Conservation (phyloP, 2,797 vertebrate genomes). For the Poeciliopsis turneri region DNA sequence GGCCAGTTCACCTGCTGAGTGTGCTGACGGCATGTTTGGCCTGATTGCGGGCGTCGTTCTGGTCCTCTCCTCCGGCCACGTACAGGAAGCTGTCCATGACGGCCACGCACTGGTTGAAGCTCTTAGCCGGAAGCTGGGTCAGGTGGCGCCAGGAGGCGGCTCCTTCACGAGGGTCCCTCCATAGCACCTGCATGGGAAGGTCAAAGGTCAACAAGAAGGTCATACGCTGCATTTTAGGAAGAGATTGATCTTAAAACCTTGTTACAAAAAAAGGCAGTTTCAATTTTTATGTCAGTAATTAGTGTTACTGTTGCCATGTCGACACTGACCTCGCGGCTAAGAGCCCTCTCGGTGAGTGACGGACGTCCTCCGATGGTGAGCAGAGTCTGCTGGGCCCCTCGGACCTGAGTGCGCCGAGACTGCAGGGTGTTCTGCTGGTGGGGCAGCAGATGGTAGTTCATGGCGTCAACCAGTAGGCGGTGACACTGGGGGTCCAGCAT, state of each 20-base stretch:
- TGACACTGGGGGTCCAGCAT: constrained; percentile 88
- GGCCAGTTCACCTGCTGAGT: constrained; percentile 78
- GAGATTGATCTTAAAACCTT: background rate
- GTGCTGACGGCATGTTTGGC: constrained; percentile 88
- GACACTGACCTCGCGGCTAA: constrained; percentile 82
- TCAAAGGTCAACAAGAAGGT: constrained; percentile 39
- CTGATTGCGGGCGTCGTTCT: constrained; percentile 88
- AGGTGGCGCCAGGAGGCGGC: constrained; percentile 85
- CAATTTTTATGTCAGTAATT: background rate
- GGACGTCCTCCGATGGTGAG: constrained; percentile 83
- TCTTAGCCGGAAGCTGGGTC: constrained; percentile 86
- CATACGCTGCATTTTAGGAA: background rate
- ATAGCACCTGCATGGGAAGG: constrained; percentile 74
- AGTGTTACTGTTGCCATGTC: background rate
- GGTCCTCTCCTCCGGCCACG: constrained; percentile 87
- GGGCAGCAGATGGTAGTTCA: constrained; percentile 91
- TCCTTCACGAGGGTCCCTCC: constrained; percentile 83
- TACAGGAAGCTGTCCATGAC: constrained; percentile 91
- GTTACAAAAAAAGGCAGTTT: background rate
- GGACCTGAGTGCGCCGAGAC: constrained; percentile 83
- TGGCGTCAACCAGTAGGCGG: constrained; percentile 87
- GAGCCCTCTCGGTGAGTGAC: constrained; percentile 84
- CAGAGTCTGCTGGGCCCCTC: constrained; percentile 82
- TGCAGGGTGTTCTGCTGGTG: constrained; percentile 88
- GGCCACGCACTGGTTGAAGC: constrained; percentile 89